Percentiles rank a stretch among this genome's conserved stretches.
phyloP scores from a whole-genome alignment of 2,888 invertebrate species.

The Metellina segmentata region DNA sequence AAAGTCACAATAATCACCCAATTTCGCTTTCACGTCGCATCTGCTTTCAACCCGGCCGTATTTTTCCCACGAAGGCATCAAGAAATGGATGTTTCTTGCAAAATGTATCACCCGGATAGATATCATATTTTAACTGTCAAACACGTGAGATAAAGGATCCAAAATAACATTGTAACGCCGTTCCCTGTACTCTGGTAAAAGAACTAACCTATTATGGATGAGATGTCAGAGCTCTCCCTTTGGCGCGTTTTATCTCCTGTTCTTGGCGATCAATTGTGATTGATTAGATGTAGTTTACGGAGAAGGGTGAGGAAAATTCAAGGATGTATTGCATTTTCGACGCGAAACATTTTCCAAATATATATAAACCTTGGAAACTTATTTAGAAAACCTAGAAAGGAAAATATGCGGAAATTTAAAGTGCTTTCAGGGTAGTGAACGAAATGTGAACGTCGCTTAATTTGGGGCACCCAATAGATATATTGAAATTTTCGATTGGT shows the following conservation, averaged over 20 bases:
- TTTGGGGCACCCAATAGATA: too few relatives aligned
- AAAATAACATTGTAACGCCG: slow-evolving; percentile 67
- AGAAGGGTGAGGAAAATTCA: slow-evolving; percentile 49
- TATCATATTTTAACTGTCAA: slow-evolving; percentile 74
- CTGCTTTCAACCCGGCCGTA: slow-evolving; percentile 5
- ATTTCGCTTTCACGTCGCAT: slow-evolving; percentile 6
- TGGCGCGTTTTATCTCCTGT: slow-evolving; percentile 53
- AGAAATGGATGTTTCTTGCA: slow-evolving; percentile 46
- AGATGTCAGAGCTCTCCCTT: slow-evolving; percentile 63
- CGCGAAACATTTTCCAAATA: too few relatives aligned
- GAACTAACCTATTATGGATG: slow-evolving; percentile 66
- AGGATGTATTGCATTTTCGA: slow-evolving; percentile 20
- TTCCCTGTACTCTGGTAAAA: slow-evolving; percentile 32
- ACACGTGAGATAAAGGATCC: slow-evolving; percentile 60
- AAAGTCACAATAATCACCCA: neutral
- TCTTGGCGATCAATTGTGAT: slow-evolving; percentile 62
- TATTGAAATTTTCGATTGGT: too few relatives aligned
- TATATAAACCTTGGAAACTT: too few relatives aligned
- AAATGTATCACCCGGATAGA: slow-evolving; percentile 57
- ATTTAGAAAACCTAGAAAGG: too few relatives aligned
- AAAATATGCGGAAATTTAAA: slow-evolving; percentile 4
- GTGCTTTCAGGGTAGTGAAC: neutral
- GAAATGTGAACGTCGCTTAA: neutral
- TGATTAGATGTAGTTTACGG: slow-evolving; percentile 36
- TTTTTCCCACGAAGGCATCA: neutral